Percentiles rank a stretch among this genome's conserved stretches.
Evolutionary conservation across 2,797 vertebrate species (phyloP).

Genomic region (Apodemus agrarius): DNA sequence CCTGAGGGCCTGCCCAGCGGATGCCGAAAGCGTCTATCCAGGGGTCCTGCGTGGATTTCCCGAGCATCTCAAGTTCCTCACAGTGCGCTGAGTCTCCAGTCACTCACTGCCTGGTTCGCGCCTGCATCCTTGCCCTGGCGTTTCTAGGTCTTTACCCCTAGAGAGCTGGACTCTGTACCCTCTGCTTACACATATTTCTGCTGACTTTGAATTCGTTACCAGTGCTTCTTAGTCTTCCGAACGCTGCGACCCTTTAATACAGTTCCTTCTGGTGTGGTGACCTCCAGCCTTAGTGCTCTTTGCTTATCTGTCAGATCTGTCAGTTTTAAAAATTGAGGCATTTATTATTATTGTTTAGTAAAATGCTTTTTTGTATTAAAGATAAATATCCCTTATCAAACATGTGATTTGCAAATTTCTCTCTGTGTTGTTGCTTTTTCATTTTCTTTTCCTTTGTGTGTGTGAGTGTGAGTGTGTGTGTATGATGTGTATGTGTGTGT

Average conservation of each 20-base stretch:
- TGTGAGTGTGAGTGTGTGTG: not conserved
- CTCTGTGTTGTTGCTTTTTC: not conserved
- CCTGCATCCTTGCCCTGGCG: not conserved
- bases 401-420: not conserved
- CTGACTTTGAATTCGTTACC: not conserved
- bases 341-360: not conserved
- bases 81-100: not conserved
- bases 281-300: not conserved
- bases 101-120: not conserved
- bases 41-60: not conserved
- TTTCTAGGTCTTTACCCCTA: not conserved
- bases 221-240: not conserved
- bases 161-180: not conserved
- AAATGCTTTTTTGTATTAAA: conserved; percentile 1
- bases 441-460: not conserved
- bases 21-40: not conserved
- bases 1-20: not conserved
- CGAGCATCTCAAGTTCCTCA: not conserved
- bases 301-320: not conserved
- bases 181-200: not conserved
- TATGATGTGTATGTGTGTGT: not conserved
- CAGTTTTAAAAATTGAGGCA: not conserved
- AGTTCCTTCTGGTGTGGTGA: not conserved
- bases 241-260: not conserved
- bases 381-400: not conserved